These are phyloP conservation scores for Sinhomidia bicolor DNA, from an alignment of 2,888 invertebrate species.

Conservation along the genomic window DNA sequence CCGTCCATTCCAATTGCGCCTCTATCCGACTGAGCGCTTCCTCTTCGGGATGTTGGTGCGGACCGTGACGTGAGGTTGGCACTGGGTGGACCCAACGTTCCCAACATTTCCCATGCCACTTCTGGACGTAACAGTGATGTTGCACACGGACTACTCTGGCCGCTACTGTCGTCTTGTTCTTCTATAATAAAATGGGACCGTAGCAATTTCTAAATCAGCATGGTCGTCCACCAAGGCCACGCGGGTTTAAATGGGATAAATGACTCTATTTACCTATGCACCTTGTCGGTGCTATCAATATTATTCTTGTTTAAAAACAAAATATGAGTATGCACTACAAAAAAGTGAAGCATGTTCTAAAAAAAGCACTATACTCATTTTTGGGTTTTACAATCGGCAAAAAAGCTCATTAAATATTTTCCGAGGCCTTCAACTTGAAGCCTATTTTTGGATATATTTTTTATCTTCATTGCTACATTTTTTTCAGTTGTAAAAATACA, in stretches of 20 bases:
- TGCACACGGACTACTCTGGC: slow-evolving; percentile 80
- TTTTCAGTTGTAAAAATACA: background rate
- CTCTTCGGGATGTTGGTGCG: slow-evolving; percentile 79
- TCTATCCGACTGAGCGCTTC: slow-evolving; percentile 80
- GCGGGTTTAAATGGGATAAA: background rate
- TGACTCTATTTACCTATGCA: too few species aligned
- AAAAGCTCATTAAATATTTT: slow-evolving; percentile 3
- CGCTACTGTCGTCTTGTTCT: slow-evolving; percentile 80
- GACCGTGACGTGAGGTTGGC: slow-evolving; percentile 79
- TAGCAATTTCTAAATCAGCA: slow-evolving; percentile 72
- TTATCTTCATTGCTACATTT: background rate
- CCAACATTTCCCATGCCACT: slow-evolving; percentile 80
- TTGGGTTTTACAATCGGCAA: background rate
- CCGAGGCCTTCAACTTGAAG: slow-evolving; percentile 24
- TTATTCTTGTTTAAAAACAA: too few species aligned
- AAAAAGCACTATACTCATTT: background rate
- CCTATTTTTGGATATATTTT: background rate
- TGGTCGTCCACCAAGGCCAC: slow-evolving; percentile 14
- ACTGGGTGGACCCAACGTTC: slow-evolving; percentile 79
- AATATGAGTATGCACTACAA: background rate
- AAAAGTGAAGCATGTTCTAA: background rate
- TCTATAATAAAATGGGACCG: slow-evolving; percentile 78
- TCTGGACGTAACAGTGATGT: slow-evolving; percentile 79
- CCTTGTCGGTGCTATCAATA: too few species aligned
- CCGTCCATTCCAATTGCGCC: slow-evolving; percentile 79